phyloP scores from a whole-genome alignment of 2,797 vertebrate genomes.

The Ciconia nigra region DNA sequence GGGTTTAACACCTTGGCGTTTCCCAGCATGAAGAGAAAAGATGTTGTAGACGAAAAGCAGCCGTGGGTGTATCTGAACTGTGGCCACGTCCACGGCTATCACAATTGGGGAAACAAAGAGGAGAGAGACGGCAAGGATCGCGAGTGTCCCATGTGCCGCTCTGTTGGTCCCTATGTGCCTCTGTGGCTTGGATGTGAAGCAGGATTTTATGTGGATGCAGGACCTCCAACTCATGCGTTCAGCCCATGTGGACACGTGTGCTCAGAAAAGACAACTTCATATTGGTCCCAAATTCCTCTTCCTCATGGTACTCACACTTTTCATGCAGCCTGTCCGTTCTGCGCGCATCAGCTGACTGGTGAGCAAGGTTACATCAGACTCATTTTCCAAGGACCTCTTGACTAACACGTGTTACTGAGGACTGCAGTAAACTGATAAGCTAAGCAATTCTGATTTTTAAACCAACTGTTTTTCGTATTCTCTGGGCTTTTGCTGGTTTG shows the following conservation, averaged over 20 bases:
- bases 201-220: constrained; percentile 94
- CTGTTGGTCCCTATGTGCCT: constrained; percentile 93
- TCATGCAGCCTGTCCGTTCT: constrained; percentile 96
- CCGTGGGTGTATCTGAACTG: constrained; percentile 98
- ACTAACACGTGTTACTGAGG: constrained; percentile 76
- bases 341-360: constrained; percentile 90
- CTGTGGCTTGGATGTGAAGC: constrained; percentile 97
- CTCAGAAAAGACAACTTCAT: constrained; percentile 94
- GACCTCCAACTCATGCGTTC: constrained; percentile 94
- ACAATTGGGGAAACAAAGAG: constrained; percentile 96
- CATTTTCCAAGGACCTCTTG: constrained; percentile 98
- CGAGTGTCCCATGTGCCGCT: constrained; percentile 97
- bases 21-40: constrained; percentile 97
- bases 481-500: constrained; percentile 77
- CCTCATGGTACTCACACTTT: constrained; percentile 98
- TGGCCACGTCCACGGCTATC: constrained; percentile 96
- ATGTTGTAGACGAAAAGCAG: constrained; percentile 96
- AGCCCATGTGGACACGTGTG: constrained; percentile 95
- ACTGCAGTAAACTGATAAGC: constrained; percentile 72
- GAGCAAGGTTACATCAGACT: constrained; percentile 96
- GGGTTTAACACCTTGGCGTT: constrained; percentile 99
- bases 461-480: constrained; percentile 65
- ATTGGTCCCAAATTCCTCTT: constrained; percentile 97
- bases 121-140: constrained; percentile 86
- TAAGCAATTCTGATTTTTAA: constrained; percentile 71